Base-by-base conservation (phyloP, 2,888 invertebrate species). In the Timema cristinae region DNA sequence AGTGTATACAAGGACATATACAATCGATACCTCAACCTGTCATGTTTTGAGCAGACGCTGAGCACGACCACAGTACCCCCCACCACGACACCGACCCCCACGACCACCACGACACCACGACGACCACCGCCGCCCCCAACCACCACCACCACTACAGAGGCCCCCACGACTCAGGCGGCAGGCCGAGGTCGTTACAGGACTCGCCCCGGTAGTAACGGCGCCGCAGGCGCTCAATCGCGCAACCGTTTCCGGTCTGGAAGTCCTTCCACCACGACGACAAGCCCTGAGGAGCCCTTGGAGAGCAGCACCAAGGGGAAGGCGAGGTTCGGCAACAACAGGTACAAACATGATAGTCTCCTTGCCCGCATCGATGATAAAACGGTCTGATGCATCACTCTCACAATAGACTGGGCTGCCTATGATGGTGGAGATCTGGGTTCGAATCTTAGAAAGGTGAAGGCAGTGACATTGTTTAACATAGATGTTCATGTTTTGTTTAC, bases 31-130 rank as follows among this genome's bases (percentile, higher is more conserved):
- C 32, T 32, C 1, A 32, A 32, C 32, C 32, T 32, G 32, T 32
- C 32, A 32, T 32, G 32, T 32, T 32, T 32, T 32, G 4, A 32
- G 32, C 32, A 32, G 32, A 32, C 32, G 32, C 32, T 32, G 32
- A 32, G 32, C 32, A 59, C 63, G 63, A 63, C 63, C 11, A 63
- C 63, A 48, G 47, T 48, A 5, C 6, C 63, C 10, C 47, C 63
- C 47, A 47, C 63, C 5, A 47, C 63, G 47, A 63, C 67, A 16
- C 86, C 87, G 0, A 86, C 87, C 0, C 86, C 87, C 0, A 86
- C 87, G 0, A 81, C 84, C 32, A 79, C 84, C 5, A 84, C 86
- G 0, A 80, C 85, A 79, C 83, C 11, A 86, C 86, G 2, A 85
- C 75, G 77, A 81, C 85, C 0, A 84, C 85, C 0, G 84, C 84